Percentiles rank a stretch among this genome's conserved stretches.
Evolutionary conservation across 2,113 vertebrate species (phyloP).

Genomic region (Oreotragus oreotragus): DNA sequence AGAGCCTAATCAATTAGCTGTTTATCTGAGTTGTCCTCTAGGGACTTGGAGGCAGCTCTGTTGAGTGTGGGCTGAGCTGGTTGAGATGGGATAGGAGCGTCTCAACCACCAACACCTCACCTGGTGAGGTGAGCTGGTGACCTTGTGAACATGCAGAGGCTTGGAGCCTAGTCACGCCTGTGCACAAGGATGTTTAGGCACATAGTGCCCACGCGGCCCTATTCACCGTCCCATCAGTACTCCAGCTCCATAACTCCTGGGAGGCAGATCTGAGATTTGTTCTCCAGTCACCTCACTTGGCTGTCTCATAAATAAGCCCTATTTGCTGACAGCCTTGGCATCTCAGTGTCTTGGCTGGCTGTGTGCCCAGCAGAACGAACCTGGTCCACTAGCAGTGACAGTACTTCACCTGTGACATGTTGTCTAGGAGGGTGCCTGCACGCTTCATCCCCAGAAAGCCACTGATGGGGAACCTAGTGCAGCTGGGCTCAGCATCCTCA

Average conservation of each 20-base stretch:
- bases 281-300: not conserved
- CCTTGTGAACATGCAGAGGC: not conserved
- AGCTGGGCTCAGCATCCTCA: not conserved
- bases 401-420: not conserved
- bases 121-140: not conserved
- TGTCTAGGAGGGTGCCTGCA: not conserved
- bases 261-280: too few species aligned
- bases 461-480: not conserved
- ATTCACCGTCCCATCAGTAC: not conserved
- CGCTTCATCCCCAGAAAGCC: not conserved
- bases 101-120: not conserved
- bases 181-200: not conserved
- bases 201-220: fast-evolving
- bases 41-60: not conserved
- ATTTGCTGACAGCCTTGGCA: not conserved
- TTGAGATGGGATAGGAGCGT: not conserved
- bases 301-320: not conserved
- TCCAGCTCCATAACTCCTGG: not conserved
- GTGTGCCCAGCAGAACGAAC: fast-evolving
- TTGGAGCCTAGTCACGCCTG: not conserved
- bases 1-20: too few species aligned
- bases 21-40: too few species aligned
- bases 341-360: not conserved
- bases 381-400: not conserved
- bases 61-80: not conserved